phyloP scores from a whole-genome alignment of 2,797 vertebrate genomes.

The Sarcophilus harrisii region DNA sequence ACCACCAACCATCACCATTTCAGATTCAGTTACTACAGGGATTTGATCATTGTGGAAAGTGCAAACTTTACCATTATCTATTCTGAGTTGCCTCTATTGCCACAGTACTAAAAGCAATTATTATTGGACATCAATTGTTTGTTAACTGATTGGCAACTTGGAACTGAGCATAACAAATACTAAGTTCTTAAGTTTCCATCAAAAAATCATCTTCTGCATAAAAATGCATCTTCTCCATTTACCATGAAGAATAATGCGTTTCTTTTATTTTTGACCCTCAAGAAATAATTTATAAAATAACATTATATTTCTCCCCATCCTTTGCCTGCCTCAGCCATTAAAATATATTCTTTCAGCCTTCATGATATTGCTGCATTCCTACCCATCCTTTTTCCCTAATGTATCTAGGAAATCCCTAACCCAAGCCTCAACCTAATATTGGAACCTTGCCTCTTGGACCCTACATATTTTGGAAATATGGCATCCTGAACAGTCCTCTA shows the following conservation, averaged over 20 bases:
- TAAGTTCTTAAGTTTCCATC: background rate
- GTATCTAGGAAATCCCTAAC: background rate
- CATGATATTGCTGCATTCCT: background rate
- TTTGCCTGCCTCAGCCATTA: background rate
- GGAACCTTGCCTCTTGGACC: background rate
- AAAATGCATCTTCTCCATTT: background rate
- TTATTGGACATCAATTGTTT: conserved; percentile 4
- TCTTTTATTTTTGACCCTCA: background rate
- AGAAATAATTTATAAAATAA: background rate
- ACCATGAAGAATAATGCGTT: background rate
- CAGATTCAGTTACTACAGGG: background rate
- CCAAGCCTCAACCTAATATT: background rate
- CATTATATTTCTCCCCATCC: background rate
- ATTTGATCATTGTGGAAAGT: background rate
- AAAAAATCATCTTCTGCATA: background rate
- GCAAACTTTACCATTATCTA: background rate
- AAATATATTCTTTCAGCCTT: background rate
- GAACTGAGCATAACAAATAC: conserved; percentile 23
- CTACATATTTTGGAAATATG: background rate
- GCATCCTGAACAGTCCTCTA: background rate
- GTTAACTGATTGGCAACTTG: background rate
- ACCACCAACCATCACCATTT: background rate
- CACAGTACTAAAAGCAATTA: background rate
- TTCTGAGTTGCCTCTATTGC: background rate
- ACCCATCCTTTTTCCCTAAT: background rate